Evolutionary conservation across 1,140 invertebrate species (phyloP), one percentile per base, ranked within the genome.

Genomic region (Pseudoatta argentina): DNA sequence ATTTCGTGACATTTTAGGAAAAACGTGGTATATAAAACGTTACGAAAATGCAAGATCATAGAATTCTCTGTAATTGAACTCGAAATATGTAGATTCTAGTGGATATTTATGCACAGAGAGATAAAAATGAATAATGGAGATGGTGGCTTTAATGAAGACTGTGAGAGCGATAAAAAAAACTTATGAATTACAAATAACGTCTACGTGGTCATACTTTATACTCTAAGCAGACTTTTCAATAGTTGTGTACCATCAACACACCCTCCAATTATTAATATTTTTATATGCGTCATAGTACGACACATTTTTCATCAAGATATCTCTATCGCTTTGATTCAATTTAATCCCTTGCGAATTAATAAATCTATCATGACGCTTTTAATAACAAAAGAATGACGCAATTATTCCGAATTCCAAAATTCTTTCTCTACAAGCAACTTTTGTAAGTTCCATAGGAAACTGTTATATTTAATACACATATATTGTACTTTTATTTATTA

Each of bases 191-290:
- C 21, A 63, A 48, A 61, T 63, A 34, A 76, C 61, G 57, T 76
- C 10, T 61, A 76, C 3, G 39, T 1, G 16, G 2, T 63, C 0
- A 48, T 27, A 44, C 12, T 76, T 30, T 27, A 30, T 63, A 77
- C 48, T 78, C 0, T 30, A 53, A 53, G 24, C n/a, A 63, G 44
- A 48, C 59, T 61, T 61, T 8, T 21, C 66, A 7, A 64, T 21
- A 63, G 21, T n/a, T 48, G n/a, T 61, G 24, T 16, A 75, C 39
- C 69, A 75, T 61, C 24, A 24, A 3, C 55, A 75, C 69, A 75
- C 55, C 55, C 55, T 82, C 53, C 57, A 72, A 72, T 72, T 44
- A 44, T 8, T 16, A 39, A 82, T 72, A 82, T 57, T 78, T 77
- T 78, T 78, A 44, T 27, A 51, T 6, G 18, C 12, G 8, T 79